A percentile compares a stretch with the other conserved stretches of the same genome.
Evolutionary conservation across 2,797 vertebrate species (phyloP).

Genomic region (Champsocephalus gunnari): DNA sequence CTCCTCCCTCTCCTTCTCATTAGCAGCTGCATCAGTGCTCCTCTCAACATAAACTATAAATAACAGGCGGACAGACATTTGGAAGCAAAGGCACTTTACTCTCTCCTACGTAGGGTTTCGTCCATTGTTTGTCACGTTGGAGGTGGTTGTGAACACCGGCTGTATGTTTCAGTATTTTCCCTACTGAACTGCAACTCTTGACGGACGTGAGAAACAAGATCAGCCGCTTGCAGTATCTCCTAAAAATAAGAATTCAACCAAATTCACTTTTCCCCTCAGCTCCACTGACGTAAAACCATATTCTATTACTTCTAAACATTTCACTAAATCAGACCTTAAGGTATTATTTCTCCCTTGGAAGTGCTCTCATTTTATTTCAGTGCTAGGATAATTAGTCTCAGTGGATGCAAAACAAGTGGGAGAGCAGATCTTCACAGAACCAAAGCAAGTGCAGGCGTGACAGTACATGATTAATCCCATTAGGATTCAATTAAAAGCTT

Average conservation of each 20-base stretch:
- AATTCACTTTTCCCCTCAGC: neutral
- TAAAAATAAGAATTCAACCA: neutral
- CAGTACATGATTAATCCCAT: constrained; percentile 73
- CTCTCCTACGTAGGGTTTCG: constrained; percentile 15
- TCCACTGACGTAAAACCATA: constrained; percentile 3
- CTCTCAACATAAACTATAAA: constrained; percentile 77
- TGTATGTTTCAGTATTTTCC: constrained; percentile 14
- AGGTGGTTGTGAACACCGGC: constrained; percentile 30
- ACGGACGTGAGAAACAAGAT: constrained; percentile 10
- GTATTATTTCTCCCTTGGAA: constrained; percentile 21
- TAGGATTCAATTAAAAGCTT: constrained; percentile 76
- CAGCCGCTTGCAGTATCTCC: neutral
- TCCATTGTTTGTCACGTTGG: constrained; percentile 25
- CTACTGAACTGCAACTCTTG: neutral
- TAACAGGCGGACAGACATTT: constrained; percentile 65
- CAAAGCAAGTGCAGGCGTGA: constrained; percentile 63
- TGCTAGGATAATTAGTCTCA: constrained; percentile 53
- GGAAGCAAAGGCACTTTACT: constrained; percentile 55
- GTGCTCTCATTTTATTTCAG: constrained; percentile 38
- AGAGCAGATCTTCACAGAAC: constrained; percentile 53
- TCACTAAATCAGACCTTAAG: constrained; percentile 35
- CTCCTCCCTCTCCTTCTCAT: constrained; percentile 72
- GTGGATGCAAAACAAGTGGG: constrained; percentile 56
- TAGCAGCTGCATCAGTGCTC: constrained; percentile 78
- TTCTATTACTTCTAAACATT: constrained; percentile 42